These are phyloP conservation scores for Raja brachyura DNA, from an alignment of 2,113 vertebrate genomes.

Conservation along the genomic window DNA sequence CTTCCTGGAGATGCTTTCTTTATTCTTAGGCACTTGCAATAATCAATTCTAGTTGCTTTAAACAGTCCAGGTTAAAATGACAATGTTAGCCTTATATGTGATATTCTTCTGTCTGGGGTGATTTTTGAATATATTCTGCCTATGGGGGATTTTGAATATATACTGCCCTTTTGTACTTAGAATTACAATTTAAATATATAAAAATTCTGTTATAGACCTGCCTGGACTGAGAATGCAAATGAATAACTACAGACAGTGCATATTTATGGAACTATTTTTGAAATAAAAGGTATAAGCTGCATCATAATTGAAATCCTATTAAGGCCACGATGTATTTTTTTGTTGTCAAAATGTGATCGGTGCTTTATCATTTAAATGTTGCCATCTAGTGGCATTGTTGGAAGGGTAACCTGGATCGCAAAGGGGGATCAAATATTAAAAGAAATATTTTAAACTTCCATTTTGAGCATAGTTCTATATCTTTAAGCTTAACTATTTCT, in stretches of 20 bases:
- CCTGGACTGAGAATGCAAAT: conserved; percentile 11
- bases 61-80: conserved; percentile 33
- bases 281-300: neutral
- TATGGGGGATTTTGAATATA: conserved; percentile 32
- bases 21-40: conserved; percentile 37
- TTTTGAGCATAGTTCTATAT: neutral
- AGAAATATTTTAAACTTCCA: neutral
- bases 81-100: conserved; percentile 32
- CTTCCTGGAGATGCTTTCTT: conserved; percentile 37
- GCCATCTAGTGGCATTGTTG: conserved; percentile 29
- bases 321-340: conserved; percentile 26
- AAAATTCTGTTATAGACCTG: conserved; percentile 18
- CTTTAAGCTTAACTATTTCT: neutral
- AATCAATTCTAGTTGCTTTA: conserved; percentile 36
- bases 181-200: conserved; percentile 35
- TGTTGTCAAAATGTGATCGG: conserved; percentile 32
- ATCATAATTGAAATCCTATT: conserved; percentile 35
- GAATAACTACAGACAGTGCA: neutral
- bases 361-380: conserved; percentile 34
- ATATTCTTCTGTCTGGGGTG: conserved; percentile 30
- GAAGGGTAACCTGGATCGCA: neutral
- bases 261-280: conserved; percentile 32
- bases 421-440: neutral
- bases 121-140: conserved; percentile 35
- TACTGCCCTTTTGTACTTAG: conserved; percentile 33